Conservation (phyloP, 2,113 vertebrate species). For the Sporophila hypoxantha region DNA sequence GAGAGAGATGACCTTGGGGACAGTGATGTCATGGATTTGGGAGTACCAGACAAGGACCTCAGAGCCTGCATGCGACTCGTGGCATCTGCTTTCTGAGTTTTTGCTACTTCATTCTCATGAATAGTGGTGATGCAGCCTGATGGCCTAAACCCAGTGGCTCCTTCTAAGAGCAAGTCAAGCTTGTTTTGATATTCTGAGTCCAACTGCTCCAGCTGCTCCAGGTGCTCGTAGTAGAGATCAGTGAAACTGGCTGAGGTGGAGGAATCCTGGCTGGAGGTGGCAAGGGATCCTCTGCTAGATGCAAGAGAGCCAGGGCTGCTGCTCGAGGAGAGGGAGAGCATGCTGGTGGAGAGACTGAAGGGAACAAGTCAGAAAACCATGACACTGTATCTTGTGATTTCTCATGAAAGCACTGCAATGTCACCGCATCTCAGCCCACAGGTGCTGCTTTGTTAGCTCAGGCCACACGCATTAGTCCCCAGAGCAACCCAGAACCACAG, state of each 20-base stretch:
- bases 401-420: neutral
- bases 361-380: constrained; percentile 23
- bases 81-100: constrained; percentile 61
- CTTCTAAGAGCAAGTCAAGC: constrained; percentile 88
- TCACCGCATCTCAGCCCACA: neutral
- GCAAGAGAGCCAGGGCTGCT: constrained; percentile 90
- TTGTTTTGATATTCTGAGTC: constrained; percentile 89
- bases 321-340: constrained; percentile 91
- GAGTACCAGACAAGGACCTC: constrained; percentile 83
- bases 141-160: constrained; percentile 77
- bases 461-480: constrained; percentile 2
- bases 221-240: constrained; percentile 88
- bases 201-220: constrained; percentile 80
- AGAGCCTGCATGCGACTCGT: constrained; percentile 73
- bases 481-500: neutral
- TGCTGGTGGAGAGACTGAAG: constrained; percentile 89
- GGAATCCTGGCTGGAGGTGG: constrained; percentile 87
- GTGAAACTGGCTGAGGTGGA: constrained; percentile 90
- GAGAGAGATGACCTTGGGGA: constrained; percentile 93
- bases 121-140: constrained; percentile 94
- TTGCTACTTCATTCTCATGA: constrained; percentile 87
- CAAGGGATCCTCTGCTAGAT: constrained; percentile 89
- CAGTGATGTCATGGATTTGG: constrained; percentile 86
- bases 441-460: constrained; percentile 14
- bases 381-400: neutral